Percentiles rank a stretch among this genome's conserved stretches.
Conservation (phyloP, 2,113 vertebrate genomes). For the Bothrops jararaca region DNA sequence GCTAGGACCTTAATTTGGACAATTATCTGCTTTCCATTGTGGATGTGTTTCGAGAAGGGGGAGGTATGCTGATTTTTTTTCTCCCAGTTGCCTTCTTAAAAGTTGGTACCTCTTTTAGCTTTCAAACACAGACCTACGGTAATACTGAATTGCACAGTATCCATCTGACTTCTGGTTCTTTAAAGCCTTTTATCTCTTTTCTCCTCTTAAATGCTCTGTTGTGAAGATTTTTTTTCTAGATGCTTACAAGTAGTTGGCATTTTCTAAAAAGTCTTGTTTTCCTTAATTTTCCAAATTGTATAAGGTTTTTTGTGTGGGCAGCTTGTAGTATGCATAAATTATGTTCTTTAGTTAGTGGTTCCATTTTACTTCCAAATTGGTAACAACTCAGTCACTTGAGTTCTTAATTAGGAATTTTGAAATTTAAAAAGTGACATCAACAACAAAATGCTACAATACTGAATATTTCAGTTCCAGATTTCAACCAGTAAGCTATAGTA, state of each 20-base stretch:
- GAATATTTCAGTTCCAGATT: background rate
- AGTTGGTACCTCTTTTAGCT: background rate
- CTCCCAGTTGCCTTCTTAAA: background rate
- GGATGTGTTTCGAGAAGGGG: no score
- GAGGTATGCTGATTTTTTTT: background rate
- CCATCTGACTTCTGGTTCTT: background rate
- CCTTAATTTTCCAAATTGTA: background rate
- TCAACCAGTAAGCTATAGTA: background rate
- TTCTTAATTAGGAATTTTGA: background rate
- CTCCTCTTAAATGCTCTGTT: background rate
- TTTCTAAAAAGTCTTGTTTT: background rate
- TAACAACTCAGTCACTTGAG: background rate
- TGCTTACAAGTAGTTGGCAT: background rate
- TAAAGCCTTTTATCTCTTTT: background rate
- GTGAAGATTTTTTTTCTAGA: background rate
- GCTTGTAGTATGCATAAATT: background rate
- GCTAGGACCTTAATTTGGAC: background rate
- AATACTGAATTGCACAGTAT: background rate
- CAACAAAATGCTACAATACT: background rate
- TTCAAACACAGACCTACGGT: background rate
- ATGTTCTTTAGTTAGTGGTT: background rate
- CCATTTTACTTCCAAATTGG: background rate
- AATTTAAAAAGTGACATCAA: background rate
- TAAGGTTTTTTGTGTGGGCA: background rate
- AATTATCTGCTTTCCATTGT: background rate